phyloP scores from a whole-genome alignment of 2,113 vertebrate species.

The Bos taurus region DNA sequence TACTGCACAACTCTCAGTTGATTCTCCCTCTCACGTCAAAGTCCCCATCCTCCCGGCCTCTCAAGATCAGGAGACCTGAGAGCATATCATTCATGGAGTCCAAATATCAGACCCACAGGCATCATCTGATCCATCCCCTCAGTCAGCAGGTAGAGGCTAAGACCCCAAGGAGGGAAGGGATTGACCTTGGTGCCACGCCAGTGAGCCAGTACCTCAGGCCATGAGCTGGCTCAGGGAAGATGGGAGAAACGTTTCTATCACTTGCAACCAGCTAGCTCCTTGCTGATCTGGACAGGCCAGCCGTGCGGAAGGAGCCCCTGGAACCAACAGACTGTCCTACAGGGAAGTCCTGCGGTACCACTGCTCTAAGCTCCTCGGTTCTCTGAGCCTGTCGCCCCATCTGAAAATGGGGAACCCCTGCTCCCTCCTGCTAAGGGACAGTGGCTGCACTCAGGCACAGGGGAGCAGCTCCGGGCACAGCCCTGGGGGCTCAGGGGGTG shows the following conservation, averaged over 20 bases:
- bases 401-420: neutral
- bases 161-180: fast-evolving
- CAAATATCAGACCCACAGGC: neutral
- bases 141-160: neutral
- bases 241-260: neutral
- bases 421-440: fast-evolving
- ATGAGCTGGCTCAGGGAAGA: neutral
- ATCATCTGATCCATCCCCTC: neutral
- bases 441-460: fast-evolving
- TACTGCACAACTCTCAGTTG: fast-evolving
- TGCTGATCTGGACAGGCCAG: neutral
- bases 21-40: fast-evolving
- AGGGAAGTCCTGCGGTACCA: neutral
- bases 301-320: neutral
- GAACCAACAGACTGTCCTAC: fast-evolving
- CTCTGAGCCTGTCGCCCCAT: neutral
- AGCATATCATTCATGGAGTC: neutral
- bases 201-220: fast-evolving
- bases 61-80: fast-evolving
- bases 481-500: fast-evolving
- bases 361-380: neutral
- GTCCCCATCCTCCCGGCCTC: neutral
- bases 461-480: neutral
- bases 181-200: fast-evolving
- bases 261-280: neutral